A percentile compares a stretch with the other conserved stretches of the same genome.
phyloP scores from a whole-genome alignment of 1,140 invertebrate species.

The Chlorops oryzae region DNA sequence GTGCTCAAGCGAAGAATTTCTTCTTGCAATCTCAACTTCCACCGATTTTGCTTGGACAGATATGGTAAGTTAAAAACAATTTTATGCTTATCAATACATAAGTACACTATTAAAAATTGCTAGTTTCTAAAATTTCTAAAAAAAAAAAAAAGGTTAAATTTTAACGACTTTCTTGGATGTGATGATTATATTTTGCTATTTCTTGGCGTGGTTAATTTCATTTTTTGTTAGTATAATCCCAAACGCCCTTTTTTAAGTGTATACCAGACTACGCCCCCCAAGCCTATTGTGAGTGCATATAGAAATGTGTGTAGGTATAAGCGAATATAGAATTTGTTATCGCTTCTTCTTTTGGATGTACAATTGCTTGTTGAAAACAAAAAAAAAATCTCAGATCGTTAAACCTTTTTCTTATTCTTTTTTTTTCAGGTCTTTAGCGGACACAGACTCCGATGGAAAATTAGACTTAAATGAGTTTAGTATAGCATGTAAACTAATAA shows the following conservation, averaged over 20 bases:
- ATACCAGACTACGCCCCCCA: no score
- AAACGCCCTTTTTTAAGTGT: no score
- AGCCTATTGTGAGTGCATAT: no score
- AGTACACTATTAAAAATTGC: background rate
- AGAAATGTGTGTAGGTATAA: no score
- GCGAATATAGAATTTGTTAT: no score
- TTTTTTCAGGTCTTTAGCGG: constrained; percentile 74
- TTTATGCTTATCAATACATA: background rate
- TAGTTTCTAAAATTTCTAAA: constrained; percentile 3
- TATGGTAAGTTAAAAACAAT: constrained; percentile 66
- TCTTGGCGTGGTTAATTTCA: no score
- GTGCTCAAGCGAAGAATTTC: constrained; percentile 91
- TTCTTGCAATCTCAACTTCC: constrained; percentile 88
- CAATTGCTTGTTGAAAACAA: no score
- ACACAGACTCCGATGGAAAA: constrained; percentile 94
- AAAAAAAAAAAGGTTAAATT: background rate
- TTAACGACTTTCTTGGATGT: no score
- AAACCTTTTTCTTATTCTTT: constrained; percentile 15
- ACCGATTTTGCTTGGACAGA: constrained; percentile 79
- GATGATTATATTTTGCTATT: no score
- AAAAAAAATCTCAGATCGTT: background rate
- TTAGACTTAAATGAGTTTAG: constrained; percentile 96
- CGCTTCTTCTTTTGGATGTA: no score
- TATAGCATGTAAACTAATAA: constrained; percentile 96
- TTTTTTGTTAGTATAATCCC: no score